Evolutionary conservation across 1,140 invertebrate species (phyloP), one percentile per base, ranked within the genome.

Genomic region (Tetramorium parvispinum): DNA sequence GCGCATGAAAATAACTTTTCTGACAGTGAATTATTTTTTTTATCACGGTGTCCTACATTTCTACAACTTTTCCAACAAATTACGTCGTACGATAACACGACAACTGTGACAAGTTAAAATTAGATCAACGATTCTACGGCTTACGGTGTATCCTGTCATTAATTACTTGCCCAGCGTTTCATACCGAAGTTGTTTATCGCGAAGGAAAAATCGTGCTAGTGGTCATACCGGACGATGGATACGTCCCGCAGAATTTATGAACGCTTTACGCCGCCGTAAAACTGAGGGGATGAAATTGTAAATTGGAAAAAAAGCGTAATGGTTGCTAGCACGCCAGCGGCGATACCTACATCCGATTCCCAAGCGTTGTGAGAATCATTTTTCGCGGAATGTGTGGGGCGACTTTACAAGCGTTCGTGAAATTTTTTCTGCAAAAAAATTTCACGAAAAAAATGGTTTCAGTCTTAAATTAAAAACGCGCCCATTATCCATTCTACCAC

Each of bases 251-350:
- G 75, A 87, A 91, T 91, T 91, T 88, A 91, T 91, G 86, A 81
- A 85, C 43, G 76, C 57, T 91, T 88, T 88, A 87, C 65, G 78
- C 37, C 73, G 24, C 63, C 71, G 59, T 90, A 88, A 90, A 91
- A 70, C 89, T 81, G 78, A 21, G 32, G 51, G 86, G 77, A 87
- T 81, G 85, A 88, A 91, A 91, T 90, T 90, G 86, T 90, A 88
- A 91, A 88, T 91, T 86, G 90, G 63, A 85, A 87, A 86, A 63
- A 86, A 89, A 71, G 11, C 51, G 40, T 65, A 83, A 59, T 71
- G 46, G 37, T 55, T 53, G 49, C 40, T 46, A 32, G 65, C 73
- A 53, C 53, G 79, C 85, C 24, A 70, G 51, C 46, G n/a, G 57
- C 86, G 75, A 59, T 79, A 65, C 40, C 75, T 78, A 77, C 24